phyloP scores from a whole-genome alignment of 2,113 vertebrate genomes.

The Pogonocichla stellata region DNA sequence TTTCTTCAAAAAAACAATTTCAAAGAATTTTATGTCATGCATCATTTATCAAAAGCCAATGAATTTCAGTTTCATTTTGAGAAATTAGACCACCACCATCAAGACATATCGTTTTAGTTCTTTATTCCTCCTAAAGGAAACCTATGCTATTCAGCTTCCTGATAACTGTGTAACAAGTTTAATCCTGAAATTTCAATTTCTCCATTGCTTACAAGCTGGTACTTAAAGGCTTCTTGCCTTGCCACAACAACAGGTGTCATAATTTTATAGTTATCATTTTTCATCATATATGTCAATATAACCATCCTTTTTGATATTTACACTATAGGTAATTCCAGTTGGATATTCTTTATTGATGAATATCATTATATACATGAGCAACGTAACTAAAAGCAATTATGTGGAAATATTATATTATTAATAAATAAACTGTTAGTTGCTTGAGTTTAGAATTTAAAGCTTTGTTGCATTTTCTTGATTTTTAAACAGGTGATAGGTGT shows the following conservation, averaged over 20 bases:
- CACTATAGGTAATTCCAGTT: neutral
- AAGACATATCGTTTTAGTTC: neutral
- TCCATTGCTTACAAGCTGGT: neutral
- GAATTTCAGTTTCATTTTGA: neutral
- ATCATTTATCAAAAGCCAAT: neutral
- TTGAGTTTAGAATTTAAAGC: neutral
- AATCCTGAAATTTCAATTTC: neutral
- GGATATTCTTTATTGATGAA: neutral
- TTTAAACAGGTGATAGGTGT: constrained; percentile 72
- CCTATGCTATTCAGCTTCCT: neutral
- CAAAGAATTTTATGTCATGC: neutral
- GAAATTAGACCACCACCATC: neutral
- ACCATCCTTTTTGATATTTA: neutral
- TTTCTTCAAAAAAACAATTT: neutral
- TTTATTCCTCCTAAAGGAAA: neutral
- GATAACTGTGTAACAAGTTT: neutral
- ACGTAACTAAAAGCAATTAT: neutral
- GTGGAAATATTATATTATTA: neutral
- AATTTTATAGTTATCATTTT: neutral
- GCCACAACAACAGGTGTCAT: neutral
- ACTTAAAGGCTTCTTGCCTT: neutral
- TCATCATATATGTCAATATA: neutral
- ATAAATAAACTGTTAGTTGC: neutral
- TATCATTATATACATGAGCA: neutral
- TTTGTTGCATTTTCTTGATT: neutral